Conservation (phyloP, 2,113 vertebrate species). For the Sus scrofa region T2T-Sscrofa CM000824.6:146678001-146678500, state of each 20-base stretch:
- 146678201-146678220: not conserved
- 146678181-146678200: not conserved
- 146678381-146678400: not conserved
- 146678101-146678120: not conserved
- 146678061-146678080: not conserved
- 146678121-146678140: not conserved
- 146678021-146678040: constrained; percentile 9
- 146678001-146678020: not conserved
- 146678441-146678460: not conserved
- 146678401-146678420: not conserved
- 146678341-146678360: not conserved
- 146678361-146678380: not conserved
- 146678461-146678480: not conserved
- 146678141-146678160: not conserved
- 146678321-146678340: not conserved
- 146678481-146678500: not conserved
- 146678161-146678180: not conserved
- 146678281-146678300: not conserved
- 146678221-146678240: not conserved
- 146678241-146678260: not conserved
- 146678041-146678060: not conserved
- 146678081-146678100: not conserved
- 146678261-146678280: not conserved
- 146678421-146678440: not conserved
- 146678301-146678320: not conserved